Evolutionary conservation across 2,888 invertebrate genomes (phyloP).

Genomic region (Drosophila setosimentum): DNA sequence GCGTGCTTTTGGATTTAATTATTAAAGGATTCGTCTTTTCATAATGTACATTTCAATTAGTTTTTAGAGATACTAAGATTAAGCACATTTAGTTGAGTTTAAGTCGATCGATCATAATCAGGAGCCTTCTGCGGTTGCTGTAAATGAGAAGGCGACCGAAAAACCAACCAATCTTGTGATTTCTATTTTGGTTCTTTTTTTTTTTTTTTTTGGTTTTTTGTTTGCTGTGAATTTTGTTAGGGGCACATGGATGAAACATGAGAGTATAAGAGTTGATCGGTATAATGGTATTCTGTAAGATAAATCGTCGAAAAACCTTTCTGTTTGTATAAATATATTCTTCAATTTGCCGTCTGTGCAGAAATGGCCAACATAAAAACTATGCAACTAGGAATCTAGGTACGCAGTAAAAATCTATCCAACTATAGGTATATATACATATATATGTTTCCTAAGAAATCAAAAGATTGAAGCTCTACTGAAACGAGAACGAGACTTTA

Average conservation of each 20-base stretch:
- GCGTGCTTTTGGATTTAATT: constrained; percentile 63
- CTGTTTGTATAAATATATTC: not conserved
- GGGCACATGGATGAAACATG: constrained; percentile 58
- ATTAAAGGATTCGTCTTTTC: constrained; percentile 32
- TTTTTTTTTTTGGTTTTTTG: not conserved
- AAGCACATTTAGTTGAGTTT: constrained; percentile 33
- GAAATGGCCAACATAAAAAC: constrained; percentile 39
- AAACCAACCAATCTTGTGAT: constrained; percentile 84
- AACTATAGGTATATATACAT: constrained; percentile 12
- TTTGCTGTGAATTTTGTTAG: constrained; percentile 33
- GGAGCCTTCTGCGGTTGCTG: constrained; percentile 93
- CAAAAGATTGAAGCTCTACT: not conserved
- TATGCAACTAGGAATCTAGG: constrained; percentile 11
- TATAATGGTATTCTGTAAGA: constrained; percentile 52
- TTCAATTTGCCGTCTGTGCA: constrained; percentile 47
- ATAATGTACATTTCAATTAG: constrained; percentile 52
- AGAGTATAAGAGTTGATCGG: constrained; percentile 46
- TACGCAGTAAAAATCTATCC: constrained; percentile 33
- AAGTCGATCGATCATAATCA: constrained; percentile 72
- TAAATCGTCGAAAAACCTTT: constrained; percentile 32
- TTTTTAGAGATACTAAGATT: constrained; percentile 24
- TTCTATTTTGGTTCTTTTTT: constrained; percentile 33
- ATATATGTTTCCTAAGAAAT: not conserved
- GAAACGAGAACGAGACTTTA: not conserved
- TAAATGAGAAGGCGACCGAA: constrained; percentile 92